Percentiles rank a stretch among this genome's conserved stretches.
Evolutionary conservation across 2,888 invertebrate species (phyloP).

Genomic region (Ormia ochracea): DNA sequence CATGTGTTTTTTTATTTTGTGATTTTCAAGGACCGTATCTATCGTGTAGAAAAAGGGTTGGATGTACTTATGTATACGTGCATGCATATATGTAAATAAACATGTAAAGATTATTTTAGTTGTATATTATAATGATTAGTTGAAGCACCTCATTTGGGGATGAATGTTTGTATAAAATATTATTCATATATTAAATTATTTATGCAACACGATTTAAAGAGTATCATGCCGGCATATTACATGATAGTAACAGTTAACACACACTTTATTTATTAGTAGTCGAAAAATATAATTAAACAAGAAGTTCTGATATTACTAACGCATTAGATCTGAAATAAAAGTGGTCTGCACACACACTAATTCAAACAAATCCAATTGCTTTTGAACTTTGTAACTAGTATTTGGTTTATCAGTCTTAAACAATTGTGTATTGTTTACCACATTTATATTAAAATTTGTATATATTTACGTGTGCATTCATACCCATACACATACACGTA

Average conservation of each 20-base stretch:
- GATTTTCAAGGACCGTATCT: no score
- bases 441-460: background rate
- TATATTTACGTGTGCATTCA: background rate
- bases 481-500: background rate
- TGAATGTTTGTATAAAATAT: no score
- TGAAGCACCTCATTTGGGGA: no score
- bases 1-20: no score
- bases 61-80: no score
- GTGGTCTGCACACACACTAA: background rate
- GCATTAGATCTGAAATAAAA: constrained; percentile 50
- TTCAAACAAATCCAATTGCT: background rate
- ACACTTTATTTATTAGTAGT: constrained; percentile 32
- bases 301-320: constrained; percentile 48
- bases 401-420: constrained; percentile 30
- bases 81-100: no score
- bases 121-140: no score
- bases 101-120: no score
- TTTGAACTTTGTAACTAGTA: constrained; percentile 13
- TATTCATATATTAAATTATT: no score
- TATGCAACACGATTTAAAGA: background rate
- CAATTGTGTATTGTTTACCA: background rate
- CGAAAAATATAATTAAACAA: constrained; percentile 47
- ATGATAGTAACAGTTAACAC: constrained; percentile 43
- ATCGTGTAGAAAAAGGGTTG: no score
- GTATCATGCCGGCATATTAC: constrained; percentile 5